Conservation (phyloP, 2,888 invertebrate genomes). For the Pollenia amentaria region DNA sequence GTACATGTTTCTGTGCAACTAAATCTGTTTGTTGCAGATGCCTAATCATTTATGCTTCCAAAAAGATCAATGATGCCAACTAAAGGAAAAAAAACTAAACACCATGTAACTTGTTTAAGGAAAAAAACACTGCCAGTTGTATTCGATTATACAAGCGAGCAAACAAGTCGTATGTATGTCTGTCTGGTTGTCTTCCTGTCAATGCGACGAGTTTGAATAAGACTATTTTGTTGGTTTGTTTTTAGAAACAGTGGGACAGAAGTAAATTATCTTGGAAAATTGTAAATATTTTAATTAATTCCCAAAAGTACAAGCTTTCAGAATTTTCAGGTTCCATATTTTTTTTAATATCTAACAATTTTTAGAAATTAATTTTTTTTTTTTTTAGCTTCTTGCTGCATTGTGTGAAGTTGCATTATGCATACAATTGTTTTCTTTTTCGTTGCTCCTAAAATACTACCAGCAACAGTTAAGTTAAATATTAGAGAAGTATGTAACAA, state of each 20-base stretch:
- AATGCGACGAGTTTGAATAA: background rate
- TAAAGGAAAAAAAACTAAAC: slow-evolving; percentile 38
- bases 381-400: background rate
- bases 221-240: background rate
- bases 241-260: background rate
- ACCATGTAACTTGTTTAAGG: slow-evolving; percentile 39
- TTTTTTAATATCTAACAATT: too few relatives aligned
- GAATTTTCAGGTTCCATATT: too few relatives aligned
- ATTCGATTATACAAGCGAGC: slow-evolving; percentile 15
- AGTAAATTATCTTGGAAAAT: background rate
- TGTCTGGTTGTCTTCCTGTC: background rate
- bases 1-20: background rate
- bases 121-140: background rate
- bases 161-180: background rate
- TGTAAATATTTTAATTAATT: too few relatives aligned
- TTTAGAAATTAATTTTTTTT: too few relatives aligned
- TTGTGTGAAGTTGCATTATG: slow-evolving; percentile 32
- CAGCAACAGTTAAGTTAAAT: slow-evolving; percentile 17
- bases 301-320: too few relatives aligned
- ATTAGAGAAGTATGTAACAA: slow-evolving; percentile 13
- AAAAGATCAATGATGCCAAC: slow-evolving; percentile 64
- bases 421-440: slow-evolving; percentile 37
- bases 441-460: slow-evolving; percentile 28
- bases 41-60: slow-evolving; percentile 59
- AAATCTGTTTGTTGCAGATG: slow-evolving; percentile 31